Evolutionary conservation across 2,797 vertebrate species (phyloP).

Genomic region (Australoheros facetus): DNA sequence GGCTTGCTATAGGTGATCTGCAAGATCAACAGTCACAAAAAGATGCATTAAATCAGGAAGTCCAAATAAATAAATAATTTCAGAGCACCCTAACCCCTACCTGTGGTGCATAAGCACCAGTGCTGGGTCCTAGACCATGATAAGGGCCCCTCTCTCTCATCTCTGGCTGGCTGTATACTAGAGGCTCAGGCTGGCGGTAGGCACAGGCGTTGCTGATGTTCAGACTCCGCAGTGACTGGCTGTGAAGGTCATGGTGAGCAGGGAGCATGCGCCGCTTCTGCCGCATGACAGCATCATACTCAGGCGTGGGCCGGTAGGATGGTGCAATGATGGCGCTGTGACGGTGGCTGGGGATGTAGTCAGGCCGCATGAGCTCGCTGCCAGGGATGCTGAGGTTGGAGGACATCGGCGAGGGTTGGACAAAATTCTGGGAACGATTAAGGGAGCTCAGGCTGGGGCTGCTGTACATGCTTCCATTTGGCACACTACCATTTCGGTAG

Average conservation of each 20-base stretch:
- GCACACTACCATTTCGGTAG: conserved; percentile 88
- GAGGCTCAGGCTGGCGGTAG: conserved; percentile 90
- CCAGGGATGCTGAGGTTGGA: conserved; percentile 94
- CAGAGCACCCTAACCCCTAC: conserved; percentile 36
- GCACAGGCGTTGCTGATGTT: conserved; percentile 92
- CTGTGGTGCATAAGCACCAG: conserved; percentile 77
- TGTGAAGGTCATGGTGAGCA: conserved; percentile 86
- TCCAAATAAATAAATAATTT: not conserved
- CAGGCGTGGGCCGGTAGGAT: conserved; percentile 94
- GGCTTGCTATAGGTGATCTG: conserved; percentile 87
- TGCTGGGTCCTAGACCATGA: conserved; percentile 65
- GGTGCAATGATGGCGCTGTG: conserved; percentile 96
- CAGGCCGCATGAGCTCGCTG: conserved; percentile 93
- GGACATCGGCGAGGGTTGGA: conserved; percentile 92
- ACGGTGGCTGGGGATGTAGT: conserved; percentile 94
- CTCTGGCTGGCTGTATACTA: conserved; percentile 97
- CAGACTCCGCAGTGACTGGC: conserved; percentile 93
- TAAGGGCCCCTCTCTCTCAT: conserved; percentile 90
- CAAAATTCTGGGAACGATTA: conserved; percentile 91
- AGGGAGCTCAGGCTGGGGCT: conserved; percentile 94
- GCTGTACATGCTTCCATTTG: conserved; percentile 95
- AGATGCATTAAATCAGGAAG: not conserved
- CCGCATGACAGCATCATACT: conserved; percentile 95
- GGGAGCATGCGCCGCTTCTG: conserved; percentile 88
- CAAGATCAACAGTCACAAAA: conserved; percentile 12